phyloP scores from a whole-genome alignment of 2,797 vertebrate genomes.

The Prunella strophiata region DNA sequence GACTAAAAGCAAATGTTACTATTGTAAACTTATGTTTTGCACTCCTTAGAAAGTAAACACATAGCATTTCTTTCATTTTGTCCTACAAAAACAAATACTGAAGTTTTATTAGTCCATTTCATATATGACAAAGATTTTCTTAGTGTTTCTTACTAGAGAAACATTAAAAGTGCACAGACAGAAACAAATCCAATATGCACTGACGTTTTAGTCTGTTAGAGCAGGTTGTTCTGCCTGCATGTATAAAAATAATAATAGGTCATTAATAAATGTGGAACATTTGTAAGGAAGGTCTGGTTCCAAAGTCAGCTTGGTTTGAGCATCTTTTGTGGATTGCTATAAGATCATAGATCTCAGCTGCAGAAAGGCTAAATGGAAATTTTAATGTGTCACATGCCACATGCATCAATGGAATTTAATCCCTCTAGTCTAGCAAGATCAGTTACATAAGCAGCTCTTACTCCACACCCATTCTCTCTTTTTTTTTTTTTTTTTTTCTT shows the following conservation, averaged over 20 bases:
- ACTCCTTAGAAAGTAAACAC: background rate
- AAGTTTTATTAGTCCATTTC: background rate
- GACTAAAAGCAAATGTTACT: background rate
- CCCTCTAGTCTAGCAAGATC: conserved; percentile 33
- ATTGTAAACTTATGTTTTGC: background rate
- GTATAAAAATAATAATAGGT: background rate
- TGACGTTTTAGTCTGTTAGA: background rate
- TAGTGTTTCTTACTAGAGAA: background rate
- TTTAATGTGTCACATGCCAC: conserved; percentile 31
- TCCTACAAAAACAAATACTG: background rate
- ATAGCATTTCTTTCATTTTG: background rate
- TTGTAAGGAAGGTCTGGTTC: conserved; percentile 22
- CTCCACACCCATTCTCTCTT: background rate
- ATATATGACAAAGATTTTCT: rapidly evolving
- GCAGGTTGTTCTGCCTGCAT: background rate
- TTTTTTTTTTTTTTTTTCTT: background rate
- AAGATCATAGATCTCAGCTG: background rate
- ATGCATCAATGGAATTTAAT: conserved; percentile 40
- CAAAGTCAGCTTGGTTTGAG: conserved; percentile 17
- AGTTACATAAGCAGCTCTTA: conserved; percentile 46
- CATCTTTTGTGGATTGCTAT: conserved; percentile 1
- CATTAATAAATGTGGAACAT: conserved; percentile 5
- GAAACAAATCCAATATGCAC: background rate
- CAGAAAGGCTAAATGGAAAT: conserved; percentile 48
- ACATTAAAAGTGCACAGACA: background rate